phyloP scores from a whole-genome alignment of 2,797 vertebrate genomes.

The Leucoraja ocellata region DNA sequence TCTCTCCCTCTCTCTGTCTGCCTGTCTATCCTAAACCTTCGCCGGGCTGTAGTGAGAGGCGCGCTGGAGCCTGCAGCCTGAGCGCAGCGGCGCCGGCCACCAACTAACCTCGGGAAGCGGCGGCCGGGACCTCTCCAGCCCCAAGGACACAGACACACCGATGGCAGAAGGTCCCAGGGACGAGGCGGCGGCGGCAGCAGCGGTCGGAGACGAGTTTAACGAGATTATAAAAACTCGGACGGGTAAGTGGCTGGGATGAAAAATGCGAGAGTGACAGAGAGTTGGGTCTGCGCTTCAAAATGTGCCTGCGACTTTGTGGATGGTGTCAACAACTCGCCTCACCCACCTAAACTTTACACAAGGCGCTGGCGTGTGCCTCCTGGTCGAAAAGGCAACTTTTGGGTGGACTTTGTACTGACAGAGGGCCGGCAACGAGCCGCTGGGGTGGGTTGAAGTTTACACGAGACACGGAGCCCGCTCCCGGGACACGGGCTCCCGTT shows the following conservation, averaged over 20 bases:
- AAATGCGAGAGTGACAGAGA: neutral
- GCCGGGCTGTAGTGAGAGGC: neutral
- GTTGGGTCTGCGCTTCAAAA: neutral
- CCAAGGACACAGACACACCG: too few relatives aligned
- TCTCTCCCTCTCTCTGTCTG: neutral
- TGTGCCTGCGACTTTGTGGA: neutral
- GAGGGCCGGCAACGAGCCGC: neutral
- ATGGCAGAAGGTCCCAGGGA: slow-evolving; percentile 7
- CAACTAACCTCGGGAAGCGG: neutral
- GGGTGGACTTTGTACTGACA: neutral
- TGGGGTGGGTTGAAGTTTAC: too few relatives aligned
- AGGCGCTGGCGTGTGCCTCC: neutral
- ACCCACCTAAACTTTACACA: neutral
- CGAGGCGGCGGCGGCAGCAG: slow-evolving; percentile 21
- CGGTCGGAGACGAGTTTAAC: slow-evolving; percentile 12
- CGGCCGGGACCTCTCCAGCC: neutral
- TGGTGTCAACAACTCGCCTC: neutral
- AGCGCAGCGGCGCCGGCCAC: neutral
- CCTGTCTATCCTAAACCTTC: neutral
- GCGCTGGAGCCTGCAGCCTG: neutral
- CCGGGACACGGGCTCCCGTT: neutral
- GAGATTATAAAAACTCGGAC: slow-evolving; percentile 22
- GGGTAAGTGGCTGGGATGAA: neutral
- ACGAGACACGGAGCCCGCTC: neutral
- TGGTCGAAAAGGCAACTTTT: neutral